Evolutionary conservation across 2,113 vertebrate species (phyloP).

Genomic region (Picathartes gymnocephalus): DNA sequence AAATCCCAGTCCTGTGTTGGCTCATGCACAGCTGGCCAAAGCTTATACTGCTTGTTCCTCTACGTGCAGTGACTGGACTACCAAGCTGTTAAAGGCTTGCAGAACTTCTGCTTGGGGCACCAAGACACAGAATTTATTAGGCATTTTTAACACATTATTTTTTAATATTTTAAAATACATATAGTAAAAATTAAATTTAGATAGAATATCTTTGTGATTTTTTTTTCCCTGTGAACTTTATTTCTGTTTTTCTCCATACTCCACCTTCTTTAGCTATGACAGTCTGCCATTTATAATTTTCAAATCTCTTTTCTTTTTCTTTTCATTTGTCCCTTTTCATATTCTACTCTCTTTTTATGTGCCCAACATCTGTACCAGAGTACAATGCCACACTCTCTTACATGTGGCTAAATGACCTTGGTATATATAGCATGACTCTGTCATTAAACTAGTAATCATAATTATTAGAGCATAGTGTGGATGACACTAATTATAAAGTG

Average conservation of each 20-base stretch:
- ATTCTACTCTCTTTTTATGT: background rate
- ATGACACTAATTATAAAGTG: background rate
- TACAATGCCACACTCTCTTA: background rate
- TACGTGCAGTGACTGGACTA: background rate
- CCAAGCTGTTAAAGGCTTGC: background rate
- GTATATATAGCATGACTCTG: background rate
- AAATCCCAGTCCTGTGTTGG: background rate
- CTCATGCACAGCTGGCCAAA: background rate
- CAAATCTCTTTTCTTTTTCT: background rate
- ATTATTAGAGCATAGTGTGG: background rate
- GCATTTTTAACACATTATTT: background rate
- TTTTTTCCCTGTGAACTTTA: background rate
- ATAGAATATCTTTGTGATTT: background rate
- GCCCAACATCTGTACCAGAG: background rate
- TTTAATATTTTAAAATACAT: background rate
- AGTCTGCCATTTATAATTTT: background rate
- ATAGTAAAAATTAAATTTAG: background rate
- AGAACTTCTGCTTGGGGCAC: background rate
- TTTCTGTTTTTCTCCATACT: background rate
- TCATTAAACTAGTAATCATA: background rate
- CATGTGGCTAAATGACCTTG: background rate
- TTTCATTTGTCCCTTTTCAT: background rate
- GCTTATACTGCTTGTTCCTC: background rate
- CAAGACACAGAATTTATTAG: background rate
- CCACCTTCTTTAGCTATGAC: background rate